Conservation (phyloP, 2,797 vertebrate species). For the Acipenser oxyrinchus region DNA sequence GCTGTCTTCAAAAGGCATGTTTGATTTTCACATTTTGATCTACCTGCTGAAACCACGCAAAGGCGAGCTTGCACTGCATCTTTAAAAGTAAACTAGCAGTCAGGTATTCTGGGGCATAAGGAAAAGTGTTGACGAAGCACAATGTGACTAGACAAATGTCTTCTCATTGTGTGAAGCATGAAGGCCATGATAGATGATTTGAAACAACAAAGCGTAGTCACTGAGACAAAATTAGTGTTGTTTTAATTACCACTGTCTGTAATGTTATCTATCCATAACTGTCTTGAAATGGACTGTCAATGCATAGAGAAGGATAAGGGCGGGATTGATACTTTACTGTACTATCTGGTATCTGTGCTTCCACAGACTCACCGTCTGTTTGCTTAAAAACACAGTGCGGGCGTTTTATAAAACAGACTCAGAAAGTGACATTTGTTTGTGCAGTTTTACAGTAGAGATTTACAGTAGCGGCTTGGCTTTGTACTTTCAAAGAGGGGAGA, state of each 20-base stretch:
- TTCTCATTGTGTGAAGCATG: constrained; percentile 60
- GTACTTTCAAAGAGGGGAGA: neutral
- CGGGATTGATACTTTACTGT: constrained; percentile 19
- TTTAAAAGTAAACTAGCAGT: constrained; percentile 31
- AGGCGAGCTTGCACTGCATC: constrained; percentile 10
- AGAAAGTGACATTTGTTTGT: neutral
- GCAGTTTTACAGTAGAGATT: neutral
- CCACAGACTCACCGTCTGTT: constrained; percentile 10
- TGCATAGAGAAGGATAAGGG: constrained; percentile 32
- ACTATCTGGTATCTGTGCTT: constrained; percentile 24
- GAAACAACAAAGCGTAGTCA: constrained; percentile 68
- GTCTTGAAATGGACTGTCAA: constrained; percentile 55
- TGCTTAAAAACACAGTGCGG: constrained; percentile 24
- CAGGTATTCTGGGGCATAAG: constrained; percentile 46
- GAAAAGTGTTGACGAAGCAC: constrained; percentile 62
- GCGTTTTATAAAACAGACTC: neutral
- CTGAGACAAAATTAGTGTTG: constrained; percentile 76
- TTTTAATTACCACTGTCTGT: constrained; percentile 79
- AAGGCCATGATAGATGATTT: constrained; percentile 68
- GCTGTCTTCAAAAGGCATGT: too few species aligned
- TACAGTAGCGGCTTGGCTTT: neutral
- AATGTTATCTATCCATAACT: constrained; percentile 72
- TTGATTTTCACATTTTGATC: neutral
- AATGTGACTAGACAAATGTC: constrained; percentile 58
- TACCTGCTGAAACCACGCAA: neutral